Percentiles rank a stretch among this genome's conserved stretches.
These are phyloP conservation scores for Hyla sarda DNA, from an alignment of 2,113 vertebrate species.

Conservation along the genomic window DNA sequence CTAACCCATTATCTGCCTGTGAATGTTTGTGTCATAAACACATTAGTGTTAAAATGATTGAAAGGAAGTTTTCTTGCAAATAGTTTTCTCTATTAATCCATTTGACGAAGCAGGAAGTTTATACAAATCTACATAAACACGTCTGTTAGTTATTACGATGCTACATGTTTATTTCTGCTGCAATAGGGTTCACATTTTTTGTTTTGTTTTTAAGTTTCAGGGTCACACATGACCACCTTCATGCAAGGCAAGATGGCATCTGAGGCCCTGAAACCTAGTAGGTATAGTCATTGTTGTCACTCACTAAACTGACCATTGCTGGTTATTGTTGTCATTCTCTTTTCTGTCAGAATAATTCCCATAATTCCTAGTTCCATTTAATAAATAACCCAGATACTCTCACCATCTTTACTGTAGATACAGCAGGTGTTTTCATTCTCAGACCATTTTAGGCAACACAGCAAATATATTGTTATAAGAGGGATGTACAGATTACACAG, in stretches of 20 bases:
- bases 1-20: no score
- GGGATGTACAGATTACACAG: no score
- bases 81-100: no score
- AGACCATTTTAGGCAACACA: no score
- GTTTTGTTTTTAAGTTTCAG: conserved; percentile 59
- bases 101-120: background rate
- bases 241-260: conserved; percentile 59
- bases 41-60: no score
- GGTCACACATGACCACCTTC: conserved; percentile 58
- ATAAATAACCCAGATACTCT: background rate
- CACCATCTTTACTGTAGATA: background rate
- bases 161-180: conserved; percentile 7
- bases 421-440: background rate
- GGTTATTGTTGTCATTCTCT: background rate
- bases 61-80: background rate
- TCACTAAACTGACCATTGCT: background rate
- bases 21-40: no score
- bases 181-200: conserved; percentile 52
- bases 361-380: background rate
- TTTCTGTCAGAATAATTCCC: background rate
- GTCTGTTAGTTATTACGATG: background rate
- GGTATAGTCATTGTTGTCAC: conserved; percentile 49
- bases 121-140: background rate
- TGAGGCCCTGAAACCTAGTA: conserved; percentile 59
- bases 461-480: no score